These are phyloP conservation scores for Lepidurus arcticus DNA, from an alignment of 1,140 invertebrate species.

Conservation along the genomic window DNA sequence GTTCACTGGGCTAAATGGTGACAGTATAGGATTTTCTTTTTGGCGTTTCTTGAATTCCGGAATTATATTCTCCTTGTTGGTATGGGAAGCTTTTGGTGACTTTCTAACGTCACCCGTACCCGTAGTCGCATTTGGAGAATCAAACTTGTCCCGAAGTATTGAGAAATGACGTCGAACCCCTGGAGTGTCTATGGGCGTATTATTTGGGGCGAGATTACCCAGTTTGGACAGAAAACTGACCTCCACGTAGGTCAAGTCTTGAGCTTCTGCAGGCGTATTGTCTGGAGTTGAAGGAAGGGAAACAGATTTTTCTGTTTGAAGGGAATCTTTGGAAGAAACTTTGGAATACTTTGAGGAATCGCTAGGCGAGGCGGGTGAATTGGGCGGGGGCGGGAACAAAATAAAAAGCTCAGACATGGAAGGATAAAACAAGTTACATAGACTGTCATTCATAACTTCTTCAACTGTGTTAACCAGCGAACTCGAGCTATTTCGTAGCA, in stretches of 20 bases:
- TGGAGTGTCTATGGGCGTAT: neutral
- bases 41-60: neutral
- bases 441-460: conserved; percentile 28
- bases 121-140: neutral
- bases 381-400: neutral
- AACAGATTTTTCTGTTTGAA: conserved; percentile 25
- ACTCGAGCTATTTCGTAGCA: neutral
- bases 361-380: conserved; percentile 21
- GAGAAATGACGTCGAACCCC: conserved; percentile 28
- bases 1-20: neutral
- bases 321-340: neutral
- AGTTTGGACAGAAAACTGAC: conserved; percentile 32
- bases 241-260: conserved; percentile 31
- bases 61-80: neutral
- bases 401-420: neutral
- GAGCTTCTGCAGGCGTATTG: neutral
- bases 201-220: neutral
- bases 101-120: neutral
- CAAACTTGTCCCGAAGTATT: conserved; percentile 29
- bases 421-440: conserved; percentile 25
- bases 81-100: neutral
- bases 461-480: conserved; percentile 5
- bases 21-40: neutral
- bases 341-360: conserved; percentile 27
- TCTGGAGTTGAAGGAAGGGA: neutral